These are phyloP conservation scores for Enteromius unitaeniatus DNA, from an alignment of 2,797 vertebrate genomes.

Conservation along the genomic window DNA sequence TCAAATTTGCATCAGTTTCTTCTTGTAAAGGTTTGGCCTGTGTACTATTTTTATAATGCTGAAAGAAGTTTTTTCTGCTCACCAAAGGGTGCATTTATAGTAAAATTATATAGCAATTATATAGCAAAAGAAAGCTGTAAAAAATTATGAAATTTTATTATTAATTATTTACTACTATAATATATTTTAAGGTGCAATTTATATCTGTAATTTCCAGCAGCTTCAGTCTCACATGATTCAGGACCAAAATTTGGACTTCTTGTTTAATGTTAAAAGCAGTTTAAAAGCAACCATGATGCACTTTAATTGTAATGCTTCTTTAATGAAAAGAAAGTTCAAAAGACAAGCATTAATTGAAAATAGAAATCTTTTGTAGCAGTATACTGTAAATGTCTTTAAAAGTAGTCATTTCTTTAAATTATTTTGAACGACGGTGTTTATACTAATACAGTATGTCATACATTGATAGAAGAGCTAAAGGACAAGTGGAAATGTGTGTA, in stretches of 20 bases:
- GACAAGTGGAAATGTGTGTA: not conserved
- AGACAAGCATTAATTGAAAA: not conserved
- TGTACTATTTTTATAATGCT: not conserved
- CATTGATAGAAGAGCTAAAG: not conserved
- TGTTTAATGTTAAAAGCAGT: not conserved
- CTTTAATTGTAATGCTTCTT: not conserved
- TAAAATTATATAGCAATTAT: too few relatives aligned
- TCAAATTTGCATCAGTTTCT: not conserved
- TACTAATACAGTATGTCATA: not conserved
- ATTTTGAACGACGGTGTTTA: not conserved
- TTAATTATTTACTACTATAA: not conserved
- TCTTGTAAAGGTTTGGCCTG: not conserved
- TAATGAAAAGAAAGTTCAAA: not conserved
- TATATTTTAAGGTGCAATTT: not conserved
- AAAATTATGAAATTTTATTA: not conserved
- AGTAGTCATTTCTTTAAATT: not conserved
- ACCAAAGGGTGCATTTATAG: not conserved
- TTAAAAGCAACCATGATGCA: not conserved
- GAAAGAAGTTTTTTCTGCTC: not conserved
- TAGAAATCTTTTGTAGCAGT: not conserved
- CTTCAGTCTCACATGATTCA: not conserved
- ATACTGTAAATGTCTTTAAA: not conserved
- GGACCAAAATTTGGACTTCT: not conserved
- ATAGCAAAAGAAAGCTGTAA: too few relatives aligned
- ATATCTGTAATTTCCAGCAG: not conserved